Evolutionary conservation across 2,797 vertebrate genomes (phyloP), one percentile per base, ranked within the genome.

Genomic region (Eulemur albifrons): DNA sequence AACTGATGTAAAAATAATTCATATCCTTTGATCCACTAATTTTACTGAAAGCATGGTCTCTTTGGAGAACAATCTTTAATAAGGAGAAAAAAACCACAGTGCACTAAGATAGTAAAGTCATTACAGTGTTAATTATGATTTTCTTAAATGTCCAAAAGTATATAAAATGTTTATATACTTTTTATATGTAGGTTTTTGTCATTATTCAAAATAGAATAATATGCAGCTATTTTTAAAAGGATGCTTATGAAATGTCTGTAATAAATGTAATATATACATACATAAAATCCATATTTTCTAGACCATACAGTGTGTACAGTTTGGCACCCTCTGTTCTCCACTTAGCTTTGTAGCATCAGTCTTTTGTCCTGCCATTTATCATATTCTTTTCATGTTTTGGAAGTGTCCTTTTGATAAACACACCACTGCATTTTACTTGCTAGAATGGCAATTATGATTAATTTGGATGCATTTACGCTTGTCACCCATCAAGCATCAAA

Each of bases 391-490:
- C 43, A 40, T 73, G 59, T 87, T 95, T 93, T 88, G 23, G 57
- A 93, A 72, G 9, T 30, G 25, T 79, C 18, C 35, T 87, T 96
- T 88, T 86, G 50, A 83, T 63, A 95, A 95, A 85, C 57, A 93
- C 35, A 72, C 23, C 76, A 61, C 72, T 90, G 32, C 45, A 61
- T 94, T 82, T 90, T 79, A 63, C 73, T 92, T 95, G 30, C 21
- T 90, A 61, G 89, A 93, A 96, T 72, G 77, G 92, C 84, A 97
- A 92, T 95, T 92, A 93, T 84, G 88, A 98, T 95, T 95, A 92
- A 97, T 96, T 95, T 90, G 72, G 65, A 90, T 88, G 80, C 18
- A 59, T 96, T 94, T 96, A 61, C 76, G 79, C 59, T 93, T 97
- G 91, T 81, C 89, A 95, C 67, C 79, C 84, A 95, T 89, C 91